These are phyloP conservation scores for Heterocephalus glaber DNA, from an alignment of 2,113 vertebrate genomes.

Conservation along the genomic window DNA sequence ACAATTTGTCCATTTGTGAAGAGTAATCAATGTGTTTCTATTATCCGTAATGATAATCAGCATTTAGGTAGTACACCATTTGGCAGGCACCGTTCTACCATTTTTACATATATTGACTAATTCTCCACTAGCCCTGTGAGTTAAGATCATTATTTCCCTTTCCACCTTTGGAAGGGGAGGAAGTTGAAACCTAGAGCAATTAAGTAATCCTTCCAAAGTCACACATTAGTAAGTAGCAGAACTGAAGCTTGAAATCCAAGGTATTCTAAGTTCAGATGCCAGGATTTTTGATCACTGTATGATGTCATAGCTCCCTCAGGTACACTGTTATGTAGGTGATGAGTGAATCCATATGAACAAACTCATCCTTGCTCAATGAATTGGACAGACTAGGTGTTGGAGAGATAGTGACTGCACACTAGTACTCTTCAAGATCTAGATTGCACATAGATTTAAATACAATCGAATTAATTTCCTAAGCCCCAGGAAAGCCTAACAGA, in stretches of 20 bases:
- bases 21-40: not conserved
- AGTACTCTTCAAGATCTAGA: not conserved
- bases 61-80: not conserved
- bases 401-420: not conserved
- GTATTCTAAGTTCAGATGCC: not conserved
- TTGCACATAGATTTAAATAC: not conserved
- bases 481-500: not conserved
- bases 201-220: not conserved
- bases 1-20: not conserved
- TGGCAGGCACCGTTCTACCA: not conserved
- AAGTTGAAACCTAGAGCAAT: not conserved
- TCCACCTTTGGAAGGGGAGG: not conserved
- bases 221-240: not conserved
- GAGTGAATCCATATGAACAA: not conserved
- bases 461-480: not conserved
- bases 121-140: not conserved
- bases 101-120: not conserved
- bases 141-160: not conserved
- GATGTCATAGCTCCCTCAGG: not conserved
- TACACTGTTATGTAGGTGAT: rapidly evolving
- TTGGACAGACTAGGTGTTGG: not conserved
- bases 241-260: not conserved
- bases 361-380: not conserved
- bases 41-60: not conserved
- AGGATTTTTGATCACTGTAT: rapidly evolving